Conservation (phyloP, 2,797 vertebrate genomes). For the Balearica regulorum region DNA sequence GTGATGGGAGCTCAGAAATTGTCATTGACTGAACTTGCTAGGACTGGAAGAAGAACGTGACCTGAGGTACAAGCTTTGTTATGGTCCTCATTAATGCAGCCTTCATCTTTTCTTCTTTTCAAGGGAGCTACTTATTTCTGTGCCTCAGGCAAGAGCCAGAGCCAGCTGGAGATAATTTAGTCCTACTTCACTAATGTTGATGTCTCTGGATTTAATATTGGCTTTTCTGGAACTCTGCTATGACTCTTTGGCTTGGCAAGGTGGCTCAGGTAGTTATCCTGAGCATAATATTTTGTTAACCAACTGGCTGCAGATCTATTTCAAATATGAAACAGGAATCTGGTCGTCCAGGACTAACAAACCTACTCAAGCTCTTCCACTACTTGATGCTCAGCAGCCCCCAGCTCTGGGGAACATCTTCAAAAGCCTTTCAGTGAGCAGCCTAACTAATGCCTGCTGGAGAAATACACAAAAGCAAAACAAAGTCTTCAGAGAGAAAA, state of each 20-base stretch:
- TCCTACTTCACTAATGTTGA: neutral
- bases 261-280: constrained; percentile 49
- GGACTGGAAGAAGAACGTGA: neutral
- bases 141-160: neutral
- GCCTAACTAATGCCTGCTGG: constrained; percentile 5
- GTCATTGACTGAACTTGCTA: neutral
- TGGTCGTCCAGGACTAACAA: constrained; percentile 28
- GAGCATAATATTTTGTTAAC: constrained; percentile 59
- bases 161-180: constrained; percentile 46
- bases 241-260: constrained; percentile 5
- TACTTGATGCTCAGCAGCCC: neutral
- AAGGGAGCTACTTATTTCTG: neutral
- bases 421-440: neutral
- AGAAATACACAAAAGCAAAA: neutral
- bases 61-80: neutral
- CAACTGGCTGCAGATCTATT: neutral
- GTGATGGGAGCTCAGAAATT: neutral
- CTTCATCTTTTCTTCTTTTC: constrained; percentile 2
- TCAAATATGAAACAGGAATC: constrained; percentile 32
- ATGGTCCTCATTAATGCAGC: neutral
- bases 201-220: constrained; percentile 49
- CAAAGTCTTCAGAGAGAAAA: neutral
- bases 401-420: neutral
- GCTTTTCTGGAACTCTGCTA: constrained; percentile 37
- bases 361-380: neutral